Percentiles rank a stretch among this genome's conserved stretches.
Evolutionary conservation across 2,797 vertebrate genomes (phyloP).

Genomic region (Falco columbarius): DNA sequence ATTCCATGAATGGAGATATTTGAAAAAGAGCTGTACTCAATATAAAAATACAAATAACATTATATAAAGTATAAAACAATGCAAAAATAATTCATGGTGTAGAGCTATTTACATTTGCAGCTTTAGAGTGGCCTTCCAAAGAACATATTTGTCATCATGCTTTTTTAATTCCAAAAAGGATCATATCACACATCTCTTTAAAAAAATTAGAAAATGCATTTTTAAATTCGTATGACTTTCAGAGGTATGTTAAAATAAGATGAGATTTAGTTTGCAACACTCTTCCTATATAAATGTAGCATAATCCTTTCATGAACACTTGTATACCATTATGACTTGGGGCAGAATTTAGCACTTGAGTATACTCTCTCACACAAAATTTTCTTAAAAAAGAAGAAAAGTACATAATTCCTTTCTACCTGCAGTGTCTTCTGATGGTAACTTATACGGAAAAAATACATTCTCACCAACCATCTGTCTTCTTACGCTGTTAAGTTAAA

Average conservation of each 20-base stretch:
- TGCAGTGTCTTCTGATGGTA: not conserved
- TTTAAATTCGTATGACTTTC: not conserved
- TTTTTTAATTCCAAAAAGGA: not conserved
- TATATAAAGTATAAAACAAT: not conserved
- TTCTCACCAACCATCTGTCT: not conserved
- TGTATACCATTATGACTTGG: not conserved
- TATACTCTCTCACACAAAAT: not conserved
- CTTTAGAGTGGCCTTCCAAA: not conserved
- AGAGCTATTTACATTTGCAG: not conserved
- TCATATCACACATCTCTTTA: not conserved
- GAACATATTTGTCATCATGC: not conserved
- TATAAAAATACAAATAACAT: not conserved
- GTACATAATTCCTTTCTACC: not conserved
- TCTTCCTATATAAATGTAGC: not conserved
- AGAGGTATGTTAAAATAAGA: not conserved
- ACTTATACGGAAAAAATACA: not conserved
- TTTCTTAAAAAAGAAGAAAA: not conserved
- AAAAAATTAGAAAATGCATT: not conserved
- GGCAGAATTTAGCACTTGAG: not conserved
- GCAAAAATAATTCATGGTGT: not conserved
- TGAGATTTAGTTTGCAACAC: not conserved
- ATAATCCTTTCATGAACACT: not conserved
- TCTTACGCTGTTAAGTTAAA: not conserved
- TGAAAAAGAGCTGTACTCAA: fast-evolving
- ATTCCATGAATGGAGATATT: not conserved